Evolutionary conservation across 2,797 vertebrate genomes (phyloP), one percentile per base, ranked within the genome.

Genomic region (Anomalospiza imberbis): DNA sequence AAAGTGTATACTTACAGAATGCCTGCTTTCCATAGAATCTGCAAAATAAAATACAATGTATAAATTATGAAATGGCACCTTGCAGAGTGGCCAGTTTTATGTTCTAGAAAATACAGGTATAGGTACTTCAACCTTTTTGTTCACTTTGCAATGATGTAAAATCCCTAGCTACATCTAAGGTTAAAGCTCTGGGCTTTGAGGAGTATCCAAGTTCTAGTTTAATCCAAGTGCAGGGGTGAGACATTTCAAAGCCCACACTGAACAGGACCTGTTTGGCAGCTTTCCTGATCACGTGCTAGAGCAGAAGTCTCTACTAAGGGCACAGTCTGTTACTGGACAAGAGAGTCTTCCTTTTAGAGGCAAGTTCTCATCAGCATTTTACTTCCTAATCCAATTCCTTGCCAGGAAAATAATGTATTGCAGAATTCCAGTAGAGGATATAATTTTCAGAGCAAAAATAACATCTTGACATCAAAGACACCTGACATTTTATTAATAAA

Each of bases 1-100:
- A 70, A 90, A 92, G 87, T 22, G 5, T 22, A 38, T 97, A 98
- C 97, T 98, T 97, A 98, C 97, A 88, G 98, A 98, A 86, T 95
- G 95, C 72, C 97, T 97, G 93, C 95, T 97, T 95, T 97, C 97
- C 95, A 88, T 22, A 78, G 94, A 94, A 96, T 97, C 97, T 98
- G 97, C 63, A 98, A 98, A 97, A 97, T 66, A 97, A 97, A 97
- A 94, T n/a, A 94, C 20, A 96, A 17, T 1, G 32, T 45, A 91
- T 51, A 44, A 76, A 80, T 89, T 85, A 89, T 26, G 36, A 65
- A 86, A 71, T 31, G 31, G 38, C 32, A 54, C 24, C 47, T 5
- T 57, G 62, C 60, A 91, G 42, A 44, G 42, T 63, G 32, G 94
- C 50, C 19, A 31, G 18, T 48, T 63, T 67, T 48, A 12, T 14